Percentiles rank a stretch among this genome's conserved stretches.
Evolutionary conservation across 1,140 invertebrate species (phyloP).

Genomic region (Schlechtendalia chinensis): DNA sequence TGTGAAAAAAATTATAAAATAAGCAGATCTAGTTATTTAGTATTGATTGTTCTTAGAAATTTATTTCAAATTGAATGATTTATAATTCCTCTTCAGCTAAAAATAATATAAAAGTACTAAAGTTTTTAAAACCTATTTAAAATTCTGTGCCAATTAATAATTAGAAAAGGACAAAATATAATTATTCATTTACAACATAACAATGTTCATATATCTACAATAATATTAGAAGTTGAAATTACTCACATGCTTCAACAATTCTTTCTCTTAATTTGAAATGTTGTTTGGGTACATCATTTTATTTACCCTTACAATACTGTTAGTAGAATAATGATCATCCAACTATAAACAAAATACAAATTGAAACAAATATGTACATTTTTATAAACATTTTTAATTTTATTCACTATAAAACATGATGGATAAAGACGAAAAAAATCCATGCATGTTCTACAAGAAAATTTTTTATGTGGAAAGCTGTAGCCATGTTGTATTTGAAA

Average conservation of each 20-base stretch:
- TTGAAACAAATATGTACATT: background rate
- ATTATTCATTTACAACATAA: too few species aligned
- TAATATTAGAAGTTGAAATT: background rate
- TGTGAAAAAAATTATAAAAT: too few species aligned
- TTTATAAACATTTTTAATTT: background rate
- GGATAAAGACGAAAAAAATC: constrained; percentile 27
- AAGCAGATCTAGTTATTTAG: too few species aligned
- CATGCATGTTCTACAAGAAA: constrained; percentile 18
- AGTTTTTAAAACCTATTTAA: too few species aligned
- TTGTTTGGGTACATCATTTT: background rate
- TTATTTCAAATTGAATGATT: too few species aligned
- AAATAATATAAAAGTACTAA: too few species aligned
- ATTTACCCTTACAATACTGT: background rate
- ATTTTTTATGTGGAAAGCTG: constrained; percentile 5
- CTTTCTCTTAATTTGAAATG: background rate
- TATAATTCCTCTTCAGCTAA: too few species aligned
- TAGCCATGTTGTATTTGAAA: background rate
- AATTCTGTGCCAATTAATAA: too few species aligned
- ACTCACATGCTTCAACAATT: background rate
- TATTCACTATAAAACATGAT: constrained; percentile 1
- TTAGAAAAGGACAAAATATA: too few species aligned
- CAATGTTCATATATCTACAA: too few species aligned
- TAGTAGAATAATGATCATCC: constrained; percentile 3
- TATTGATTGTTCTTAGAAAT: too few species aligned
- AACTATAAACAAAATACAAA: constrained; percentile 15